Percentiles rank a stretch among this genome's conserved stretches.
phyloP scores from a whole-genome alignment of 2,888 invertebrate genomes.

The Scaptomyza tumidula region DNA sequence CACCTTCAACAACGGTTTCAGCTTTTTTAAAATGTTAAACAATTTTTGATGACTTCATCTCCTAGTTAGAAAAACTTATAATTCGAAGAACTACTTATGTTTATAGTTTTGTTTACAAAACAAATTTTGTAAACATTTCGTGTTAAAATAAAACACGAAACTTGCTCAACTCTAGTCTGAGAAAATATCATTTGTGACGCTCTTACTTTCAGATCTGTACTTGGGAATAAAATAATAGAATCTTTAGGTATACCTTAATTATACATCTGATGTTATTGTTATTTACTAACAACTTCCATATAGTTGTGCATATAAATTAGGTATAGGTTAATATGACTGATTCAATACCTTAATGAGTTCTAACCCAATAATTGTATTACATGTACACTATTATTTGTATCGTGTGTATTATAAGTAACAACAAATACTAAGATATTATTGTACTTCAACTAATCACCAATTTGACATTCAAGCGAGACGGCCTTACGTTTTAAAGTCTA shows the following conservation, averaged over 20 bases:
- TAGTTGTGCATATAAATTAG: not conserved
- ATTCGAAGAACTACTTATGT: too few species aligned
- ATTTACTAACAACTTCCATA: too few species aligned
- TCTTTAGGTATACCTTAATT: conserved; percentile 15
- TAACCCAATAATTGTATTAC: conserved; percentile 3
- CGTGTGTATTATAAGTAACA: conserved; percentile 45
- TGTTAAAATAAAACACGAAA: not conserved
- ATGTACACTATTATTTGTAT: conserved; percentile 31
- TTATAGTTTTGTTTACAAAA: too few species aligned
- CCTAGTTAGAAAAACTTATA: too few species aligned
- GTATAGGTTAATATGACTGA: conserved; percentile 1
- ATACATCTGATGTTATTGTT: not conserved
- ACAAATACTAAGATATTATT: conserved; percentile 63
- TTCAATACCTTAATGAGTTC: conserved; percentile 9
- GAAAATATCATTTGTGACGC: not conserved
- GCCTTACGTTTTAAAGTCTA: conserved; percentile 72
- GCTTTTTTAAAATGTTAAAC: too few species aligned
- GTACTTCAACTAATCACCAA: conserved; percentile 72
- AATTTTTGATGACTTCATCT: too few species aligned
- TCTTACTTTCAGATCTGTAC: conserved; percentile 3
- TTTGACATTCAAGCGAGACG: conserved; percentile 75
- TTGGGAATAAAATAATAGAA: conserved; percentile 1
- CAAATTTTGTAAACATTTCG: not conserved
- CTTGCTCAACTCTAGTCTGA: not conserved
- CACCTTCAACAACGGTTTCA: too few species aligned